These are phyloP conservation scores for Metacarcinus magister DNA, from an alignment of 2,888 invertebrate species.

Conservation along the genomic window DNA sequence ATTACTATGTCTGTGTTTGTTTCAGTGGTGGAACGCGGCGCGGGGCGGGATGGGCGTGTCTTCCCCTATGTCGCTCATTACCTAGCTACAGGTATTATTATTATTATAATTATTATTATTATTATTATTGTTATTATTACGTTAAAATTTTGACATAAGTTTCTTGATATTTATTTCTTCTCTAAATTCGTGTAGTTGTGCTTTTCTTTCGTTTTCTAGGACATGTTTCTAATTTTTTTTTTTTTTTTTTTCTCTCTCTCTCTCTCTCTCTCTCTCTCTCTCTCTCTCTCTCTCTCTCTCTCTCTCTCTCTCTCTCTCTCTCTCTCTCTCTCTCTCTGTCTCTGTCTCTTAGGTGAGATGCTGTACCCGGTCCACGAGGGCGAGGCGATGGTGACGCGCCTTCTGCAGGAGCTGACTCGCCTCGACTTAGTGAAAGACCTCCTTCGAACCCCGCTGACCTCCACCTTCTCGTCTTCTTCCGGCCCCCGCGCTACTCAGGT, in stretches of 20 bases:
- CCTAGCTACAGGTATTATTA: constrained; percentile 68
- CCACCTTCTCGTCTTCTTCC: constrained; percentile 4
- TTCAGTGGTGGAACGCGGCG: constrained; percentile 65
- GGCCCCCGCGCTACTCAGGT: not conserved
- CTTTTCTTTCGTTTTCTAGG: not conserved
- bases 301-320: constrained; percentile 5
- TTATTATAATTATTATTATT: constrained; percentile 37
- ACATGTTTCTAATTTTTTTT: not conserved
- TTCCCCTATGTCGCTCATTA: constrained; percentile 77
- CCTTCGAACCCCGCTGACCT: not conserved
- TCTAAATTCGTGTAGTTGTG: not conserved
- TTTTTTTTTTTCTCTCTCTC: not conserved
- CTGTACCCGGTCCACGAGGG: constrained; percentile 80
- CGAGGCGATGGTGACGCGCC: constrained; percentile 72
- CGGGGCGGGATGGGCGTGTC: constrained; percentile 72
- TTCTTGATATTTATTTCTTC: not conserved
- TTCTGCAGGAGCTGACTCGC: constrained; percentile 76
- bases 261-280: constrained; percentile 12
- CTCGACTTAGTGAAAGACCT: constrained; percentile 78
- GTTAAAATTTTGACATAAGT: not conserved
- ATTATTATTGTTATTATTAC: constrained; percentile 57
- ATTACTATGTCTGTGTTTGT: not conserved
- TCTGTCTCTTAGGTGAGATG: constrained; percentile 74
- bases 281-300: constrained; percentile 35
- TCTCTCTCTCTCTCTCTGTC: not conserved